Evolutionary conservation across 1,140 invertebrate species (phyloP).

Genomic region (Samia ricini): DNA sequence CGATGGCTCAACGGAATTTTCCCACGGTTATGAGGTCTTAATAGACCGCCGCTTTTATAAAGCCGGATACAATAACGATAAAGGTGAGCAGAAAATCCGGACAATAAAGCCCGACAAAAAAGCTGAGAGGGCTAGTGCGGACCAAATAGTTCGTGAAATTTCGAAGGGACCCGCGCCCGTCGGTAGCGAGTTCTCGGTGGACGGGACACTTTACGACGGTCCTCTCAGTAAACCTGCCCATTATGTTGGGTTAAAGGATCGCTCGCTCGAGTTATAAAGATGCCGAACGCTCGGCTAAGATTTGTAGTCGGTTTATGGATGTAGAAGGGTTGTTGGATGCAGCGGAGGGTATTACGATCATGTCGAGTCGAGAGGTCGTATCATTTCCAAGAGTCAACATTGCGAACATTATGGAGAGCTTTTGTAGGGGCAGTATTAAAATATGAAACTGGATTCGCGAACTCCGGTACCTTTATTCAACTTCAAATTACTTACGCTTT

Average conservation of each 20-base stretch:
- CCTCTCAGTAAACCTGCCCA: slow-evolving; percentile 71
- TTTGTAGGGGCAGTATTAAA: slow-evolving; percentile 46
- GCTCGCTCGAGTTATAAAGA: slow-evolving; percentile 71
- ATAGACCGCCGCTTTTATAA: slow-evolving; percentile 70
- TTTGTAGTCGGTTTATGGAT: slow-evolving; percentile 74
- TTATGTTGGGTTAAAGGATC: slow-evolving; percentile 76
- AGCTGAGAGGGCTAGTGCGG: slow-evolving; percentile 69
- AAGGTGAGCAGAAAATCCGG: slow-evolving; percentile 76
- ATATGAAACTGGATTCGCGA: slow-evolving; percentile 29
- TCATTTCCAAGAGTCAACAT: slow-evolving; percentile 72
- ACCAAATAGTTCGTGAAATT: slow-evolving; percentile 76
- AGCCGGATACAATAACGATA: slow-evolving; percentile 75
- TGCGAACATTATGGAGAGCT: slow-evolving; percentile 67
- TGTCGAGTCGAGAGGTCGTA: slow-evolving; percentile 68
- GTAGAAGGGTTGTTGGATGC: slow-evolving; percentile 72
- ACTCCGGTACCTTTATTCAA: not conserved
- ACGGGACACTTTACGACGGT: slow-evolving; percentile 73
- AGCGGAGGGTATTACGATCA: slow-evolving; percentile 67
- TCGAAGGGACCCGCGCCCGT: slow-evolving; percentile 58
- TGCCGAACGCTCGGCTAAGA: slow-evolving; percentile 64
- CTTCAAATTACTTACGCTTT: not conserved
- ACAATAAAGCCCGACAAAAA: slow-evolving; percentile 75
- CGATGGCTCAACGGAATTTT: slow-evolving; percentile 47
- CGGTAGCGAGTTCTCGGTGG: slow-evolving; percentile 22
- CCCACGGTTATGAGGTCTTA: slow-evolving; percentile 76